Evolutionary conservation across 2,888 invertebrate genomes (phyloP).

Genomic region (Tetragonisca angustula): DNA sequence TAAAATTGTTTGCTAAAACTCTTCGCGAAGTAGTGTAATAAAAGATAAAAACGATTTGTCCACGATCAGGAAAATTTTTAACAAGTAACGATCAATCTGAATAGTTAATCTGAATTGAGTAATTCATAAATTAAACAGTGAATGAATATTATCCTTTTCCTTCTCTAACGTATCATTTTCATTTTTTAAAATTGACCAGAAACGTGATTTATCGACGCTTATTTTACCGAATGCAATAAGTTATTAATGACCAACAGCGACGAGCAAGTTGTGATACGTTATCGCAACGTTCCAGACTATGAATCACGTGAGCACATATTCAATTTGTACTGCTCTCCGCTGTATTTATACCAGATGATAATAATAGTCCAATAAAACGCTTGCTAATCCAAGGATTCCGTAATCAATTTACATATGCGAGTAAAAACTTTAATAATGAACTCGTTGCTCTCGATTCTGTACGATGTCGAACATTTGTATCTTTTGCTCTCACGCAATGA

Average conservation of each 20-base stretch:
- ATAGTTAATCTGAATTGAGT: not conserved
- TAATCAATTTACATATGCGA: not conserved
- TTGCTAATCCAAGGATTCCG: not conserved
- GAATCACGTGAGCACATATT: slow-evolving; percentile 32
- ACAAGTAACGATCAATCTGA: not conserved
- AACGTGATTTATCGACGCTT: slow-evolving; percentile 15
- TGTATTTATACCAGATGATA: slow-evolving; percentile 17
- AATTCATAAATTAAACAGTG: slow-evolving; percentile 23
- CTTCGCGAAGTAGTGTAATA: not conserved
- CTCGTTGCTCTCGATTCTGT: not conserved
- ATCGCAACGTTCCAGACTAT: slow-evolving; percentile 37
- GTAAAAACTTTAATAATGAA: not conserved
- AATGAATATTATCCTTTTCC: not conserved
- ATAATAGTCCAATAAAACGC: slow-evolving; percentile 10
- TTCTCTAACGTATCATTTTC: not conserved
- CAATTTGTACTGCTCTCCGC: slow-evolving; percentile 34
- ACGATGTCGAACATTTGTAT: not conserved
- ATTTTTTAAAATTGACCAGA: slow-evolving; percentile 14
- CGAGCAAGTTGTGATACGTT: slow-evolving; percentile 30
- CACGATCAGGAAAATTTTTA: not conserved
- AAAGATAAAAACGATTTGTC: not conserved
- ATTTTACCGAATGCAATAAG: slow-evolving; percentile 26
- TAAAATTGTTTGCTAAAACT: not conserved
- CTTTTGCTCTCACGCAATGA: not conserved
- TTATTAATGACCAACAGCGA: slow-evolving; percentile 33